Evolutionary conservation across 1,140 invertebrate genomes (phyloP), one percentile per base, ranked within the genome.

Genomic region (Micrasema minimum): DNA sequence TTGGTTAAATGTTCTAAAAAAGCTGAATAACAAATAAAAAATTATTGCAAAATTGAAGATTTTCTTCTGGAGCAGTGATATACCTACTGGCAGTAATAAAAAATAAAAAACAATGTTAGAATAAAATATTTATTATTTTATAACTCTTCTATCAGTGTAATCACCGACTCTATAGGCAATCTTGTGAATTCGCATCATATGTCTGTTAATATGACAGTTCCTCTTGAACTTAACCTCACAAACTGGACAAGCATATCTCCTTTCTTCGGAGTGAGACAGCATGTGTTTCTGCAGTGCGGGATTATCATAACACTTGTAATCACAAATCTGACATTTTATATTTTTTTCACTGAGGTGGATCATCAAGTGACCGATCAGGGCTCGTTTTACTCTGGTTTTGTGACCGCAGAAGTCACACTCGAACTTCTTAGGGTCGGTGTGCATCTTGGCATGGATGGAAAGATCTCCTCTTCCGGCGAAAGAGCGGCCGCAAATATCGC

Each of bases 401-500:
- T 83, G 80, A 0, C 80, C 82, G 71, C 87, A 88, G 35, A 80
- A 76, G 14, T 81, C 76, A 73, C 86, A 87, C 11, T 74, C 82
- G 77, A 77, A 88, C 64, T 81, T 88, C 81, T 85, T 88, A 10
- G 85, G 80, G 20, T 79, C 77, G 0, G 80, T 82, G 77, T 91
- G 90, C 1, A 61, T 78, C 43, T 71, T 71, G 10, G 65, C 72
- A 69, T 82, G 80, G 71, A 82, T 83, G 12, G 78, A 23, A 68
- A 85, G 72, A 61, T 85, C 82, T 53, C 80, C 80, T 38, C 75
- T 77, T 43, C 81, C 82, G 5, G 84, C 79, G 80, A 85, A 84
- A 35, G 79, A 81, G 64, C 77, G 75, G 5, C 83, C 83, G 78
- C 82, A 85, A 22, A 80, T 79, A 75, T 83, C 82, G 77, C 83